Base-by-base conservation (phyloP, 2,797 vertebrate genomes). In the Esox lucius region DNA sequence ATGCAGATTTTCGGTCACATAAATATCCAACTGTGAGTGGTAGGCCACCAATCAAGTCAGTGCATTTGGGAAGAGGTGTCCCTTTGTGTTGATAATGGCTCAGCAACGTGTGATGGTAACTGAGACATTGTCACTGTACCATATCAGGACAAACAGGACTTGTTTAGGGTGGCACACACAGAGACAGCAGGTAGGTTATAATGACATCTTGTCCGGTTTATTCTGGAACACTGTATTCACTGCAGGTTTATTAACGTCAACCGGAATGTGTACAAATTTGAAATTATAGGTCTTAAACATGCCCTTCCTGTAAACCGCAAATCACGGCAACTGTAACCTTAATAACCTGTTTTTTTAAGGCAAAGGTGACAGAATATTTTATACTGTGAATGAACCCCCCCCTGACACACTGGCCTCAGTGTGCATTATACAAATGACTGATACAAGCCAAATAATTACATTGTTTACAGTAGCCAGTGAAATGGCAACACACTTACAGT, bases 1-100 rank as follows among this genome's bases (percentile, higher is more conserved):
- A 35, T 70, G 78, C 84, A 80, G 84, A 82, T 85, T 78, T 84
- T 83, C 42, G 80, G 76, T 78, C 77, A 26, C 87, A 87, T 87
- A 88, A 90, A 89, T 85, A 87, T 78, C 78, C 75, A 72, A 83
- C 11, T 26, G 70, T 26, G 70, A 74, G 81, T 59, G 46, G 77
- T 87, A 78, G 74, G 77, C 87, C 83, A 75, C 31, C 79, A 70
- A 74, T 74, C 64, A 77, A 86, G 78, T 83, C 81, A 83, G 84
- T 82, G 86, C 78, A 81, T 78, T 76, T 71, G 77, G 77, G 68
- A 66, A 78, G 84, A 88, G 84, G 9, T 28, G 17, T 53, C 49
- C 51, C 49, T 71, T 66, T 78, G 71, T 69, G 28, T 15, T 19
- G 19, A 42, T 5, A 31, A 22, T 16, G 4, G 5, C 77, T 65